These are phyloP conservation scores for Zosterops hypoxanthus DNA, from an alignment of 2,113 vertebrate genomes.

Conservation along the genomic window DNA sequence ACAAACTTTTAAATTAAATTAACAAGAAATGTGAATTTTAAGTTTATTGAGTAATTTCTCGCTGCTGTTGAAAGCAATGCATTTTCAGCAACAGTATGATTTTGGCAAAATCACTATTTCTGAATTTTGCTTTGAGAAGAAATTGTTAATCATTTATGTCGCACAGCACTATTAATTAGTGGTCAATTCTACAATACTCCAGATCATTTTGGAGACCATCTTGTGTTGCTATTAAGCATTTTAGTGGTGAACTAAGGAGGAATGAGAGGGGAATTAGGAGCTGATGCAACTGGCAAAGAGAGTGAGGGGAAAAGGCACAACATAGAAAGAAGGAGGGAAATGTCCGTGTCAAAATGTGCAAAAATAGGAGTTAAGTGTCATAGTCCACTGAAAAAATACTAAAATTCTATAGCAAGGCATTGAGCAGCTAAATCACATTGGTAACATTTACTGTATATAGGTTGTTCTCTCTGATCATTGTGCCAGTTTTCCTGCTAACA, in stretches of 20 bases:
- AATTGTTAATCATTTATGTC: neutral
- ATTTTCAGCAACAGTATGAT: neutral
- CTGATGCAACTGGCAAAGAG: neutral
- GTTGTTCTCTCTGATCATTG: neutral
- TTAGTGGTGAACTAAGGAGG: neutral
- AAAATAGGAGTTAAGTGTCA: neutral
- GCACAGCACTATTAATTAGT: neutral
- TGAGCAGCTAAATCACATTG: neutral
- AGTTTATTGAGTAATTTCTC: neutral
- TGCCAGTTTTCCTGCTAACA: neutral
- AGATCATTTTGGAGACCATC: neutral
- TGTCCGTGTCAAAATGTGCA: neutral
- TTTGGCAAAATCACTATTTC: neutral
- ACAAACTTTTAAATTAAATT: neutral
- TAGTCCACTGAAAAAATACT: neutral
- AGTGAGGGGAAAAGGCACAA: neutral
- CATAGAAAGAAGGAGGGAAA: neutral
- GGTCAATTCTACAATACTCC: neutral
- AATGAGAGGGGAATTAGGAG: neutral
- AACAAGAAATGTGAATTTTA: neutral
- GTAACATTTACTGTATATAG: neutral
- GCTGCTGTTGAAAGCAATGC: neutral
- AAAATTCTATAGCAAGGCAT: neutral
- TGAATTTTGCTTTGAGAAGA: neutral
- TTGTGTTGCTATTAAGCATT: neutral